Conservation (phyloP, 2,888 invertebrate genomes). For the Camponotus fellah region DNA sequence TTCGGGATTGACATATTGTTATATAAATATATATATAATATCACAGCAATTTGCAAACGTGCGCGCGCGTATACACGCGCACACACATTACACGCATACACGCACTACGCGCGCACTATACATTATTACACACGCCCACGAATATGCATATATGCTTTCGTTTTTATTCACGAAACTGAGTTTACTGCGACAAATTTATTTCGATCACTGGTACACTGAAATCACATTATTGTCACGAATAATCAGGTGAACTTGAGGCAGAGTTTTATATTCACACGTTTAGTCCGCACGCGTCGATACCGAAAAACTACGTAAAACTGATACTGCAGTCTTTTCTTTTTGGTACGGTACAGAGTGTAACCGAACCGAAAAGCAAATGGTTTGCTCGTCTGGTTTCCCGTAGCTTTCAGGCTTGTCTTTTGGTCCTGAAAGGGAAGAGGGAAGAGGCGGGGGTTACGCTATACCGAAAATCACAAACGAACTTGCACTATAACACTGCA, state of each 20-base stretch:
- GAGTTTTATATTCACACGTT: background rate
- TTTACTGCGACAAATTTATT: background rate
- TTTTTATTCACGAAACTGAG: background rate
- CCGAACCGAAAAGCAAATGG: background rate
- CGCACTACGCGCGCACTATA: background rate
- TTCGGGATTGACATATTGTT: background rate
- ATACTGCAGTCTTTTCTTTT: no score
- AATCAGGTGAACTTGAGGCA: background rate
- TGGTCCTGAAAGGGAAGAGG: background rate
- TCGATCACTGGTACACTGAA: background rate
- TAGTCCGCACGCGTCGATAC: background rate
- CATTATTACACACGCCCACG: background rate
- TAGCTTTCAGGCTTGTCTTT: background rate
- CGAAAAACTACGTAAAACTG: background rate
- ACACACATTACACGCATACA: background rate
- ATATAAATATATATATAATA: background rate
- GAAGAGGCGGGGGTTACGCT: background rate
- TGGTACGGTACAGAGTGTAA: no score
- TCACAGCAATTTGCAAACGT: background rate
- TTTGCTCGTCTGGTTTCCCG: background rate
- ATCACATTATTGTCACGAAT: background rate
- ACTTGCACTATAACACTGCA: conserved; percentile 82
- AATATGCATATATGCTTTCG: background rate
- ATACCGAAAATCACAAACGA: conserved; percentile 63
- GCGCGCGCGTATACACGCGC: background rate